These are phyloP conservation scores for Spinibarbus caldwelli DNA, from an alignment of 2,797 vertebrate species.

Conservation along the genomic window DNA sequence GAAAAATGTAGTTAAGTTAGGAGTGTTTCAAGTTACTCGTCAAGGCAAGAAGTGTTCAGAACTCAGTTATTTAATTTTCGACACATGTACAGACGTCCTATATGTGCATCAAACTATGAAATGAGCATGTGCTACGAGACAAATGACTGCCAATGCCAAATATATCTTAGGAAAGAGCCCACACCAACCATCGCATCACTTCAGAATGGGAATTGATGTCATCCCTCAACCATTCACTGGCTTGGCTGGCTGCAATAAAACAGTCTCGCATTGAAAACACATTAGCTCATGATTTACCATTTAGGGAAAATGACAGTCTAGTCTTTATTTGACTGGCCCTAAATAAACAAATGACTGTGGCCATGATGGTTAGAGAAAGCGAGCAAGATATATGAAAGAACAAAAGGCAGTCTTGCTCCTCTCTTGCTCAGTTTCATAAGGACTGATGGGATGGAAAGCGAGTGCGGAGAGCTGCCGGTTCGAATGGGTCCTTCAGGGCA, in stretches of 20 bases:
- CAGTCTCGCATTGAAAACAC: slow-evolving; percentile 47
- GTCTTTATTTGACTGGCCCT: slow-evolving; percentile 68
- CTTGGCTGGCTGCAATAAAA: slow-evolving; percentile 40
- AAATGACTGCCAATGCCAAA: slow-evolving; percentile 38
- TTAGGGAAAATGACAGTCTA: slow-evolving; percentile 68
- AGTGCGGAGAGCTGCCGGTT: slow-evolving; percentile 19
- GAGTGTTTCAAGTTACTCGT: not conserved
- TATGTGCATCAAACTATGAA: slow-evolving; percentile 43
- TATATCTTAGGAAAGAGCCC: slow-evolving; percentile 32
- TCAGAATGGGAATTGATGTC: slow-evolving; percentile 49
- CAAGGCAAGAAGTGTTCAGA: not conserved
- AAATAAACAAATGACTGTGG: slow-evolving; percentile 66
- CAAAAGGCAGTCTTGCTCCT: slow-evolving; percentile 26
- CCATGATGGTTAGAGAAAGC: slow-evolving; percentile 18
- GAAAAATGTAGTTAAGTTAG: not conserved
- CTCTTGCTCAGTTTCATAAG: slow-evolving; percentile 3
- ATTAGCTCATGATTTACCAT: slow-evolving; percentile 64
- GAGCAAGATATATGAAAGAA: slow-evolving; percentile 35
- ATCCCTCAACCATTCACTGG: slow-evolving; percentile 39
- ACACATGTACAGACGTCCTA: slow-evolving; percentile 22
- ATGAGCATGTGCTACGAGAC: slow-evolving; percentile 24
- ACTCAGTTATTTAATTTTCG: slow-evolving; percentile 1
- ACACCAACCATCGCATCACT: slow-evolving; percentile 24
- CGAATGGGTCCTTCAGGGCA: slow-evolving; percentile 45
- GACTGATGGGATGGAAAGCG: slow-evolving; percentile 33